A percentile compares a stretch with the other conserved stretches of the same genome.
Evolutionary conservation across 2,888 invertebrate genomes (phyloP).

Genomic region (Nephrotoma guestfalica): DNA sequence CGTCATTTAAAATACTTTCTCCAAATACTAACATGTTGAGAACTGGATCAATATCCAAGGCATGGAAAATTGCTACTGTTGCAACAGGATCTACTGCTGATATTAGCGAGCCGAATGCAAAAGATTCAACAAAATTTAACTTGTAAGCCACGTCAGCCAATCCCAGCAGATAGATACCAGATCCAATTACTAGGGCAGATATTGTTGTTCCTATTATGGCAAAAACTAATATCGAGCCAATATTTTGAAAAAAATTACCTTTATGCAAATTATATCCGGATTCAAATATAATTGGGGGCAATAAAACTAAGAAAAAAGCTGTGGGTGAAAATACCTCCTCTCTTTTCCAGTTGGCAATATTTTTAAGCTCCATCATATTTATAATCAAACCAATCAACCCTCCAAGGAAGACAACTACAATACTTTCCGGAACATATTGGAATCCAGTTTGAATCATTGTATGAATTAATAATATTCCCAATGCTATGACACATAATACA

Average conservation of each 20-base stretch:
- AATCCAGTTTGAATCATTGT: constrained; percentile 89
- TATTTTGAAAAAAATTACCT: constrained; percentile 92
- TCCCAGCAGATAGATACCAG: constrained; percentile 88
- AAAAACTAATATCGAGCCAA: constrained; percentile 96
- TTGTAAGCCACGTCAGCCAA: constrained; percentile 82
- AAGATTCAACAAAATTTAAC: constrained; percentile 89
- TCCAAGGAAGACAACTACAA: constrained; percentile 91
- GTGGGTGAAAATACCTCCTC: constrained; percentile 98
- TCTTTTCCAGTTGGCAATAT: constrained; percentile 89
- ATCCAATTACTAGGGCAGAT: constrained; percentile 92
- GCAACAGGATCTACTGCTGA: constrained; percentile 99
- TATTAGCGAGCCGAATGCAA: constrained; percentile 95
- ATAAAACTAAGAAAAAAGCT: constrained; percentile 87
- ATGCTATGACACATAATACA: constrained; percentile 84
- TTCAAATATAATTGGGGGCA: constrained; percentile 98
- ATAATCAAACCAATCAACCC: constrained; percentile 83
- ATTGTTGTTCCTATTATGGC: constrained; percentile 95
- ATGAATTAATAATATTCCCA: constrained; percentile 90
- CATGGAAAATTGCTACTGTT: constrained; percentile 97
- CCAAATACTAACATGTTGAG: constrained; percentile 99
- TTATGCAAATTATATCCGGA: constrained; percentile 98
- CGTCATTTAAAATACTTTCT: constrained; percentile 73
- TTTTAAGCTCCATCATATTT: constrained; percentile 66
- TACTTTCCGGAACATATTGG: constrained; percentile 93
- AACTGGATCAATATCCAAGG: constrained; percentile 91